A percentile compares a stretch with the other conserved stretches of the same genome.
phyloP scores from a whole-genome alignment of 2,797 vertebrate genomes.

The Podarcis siculus region DNA sequence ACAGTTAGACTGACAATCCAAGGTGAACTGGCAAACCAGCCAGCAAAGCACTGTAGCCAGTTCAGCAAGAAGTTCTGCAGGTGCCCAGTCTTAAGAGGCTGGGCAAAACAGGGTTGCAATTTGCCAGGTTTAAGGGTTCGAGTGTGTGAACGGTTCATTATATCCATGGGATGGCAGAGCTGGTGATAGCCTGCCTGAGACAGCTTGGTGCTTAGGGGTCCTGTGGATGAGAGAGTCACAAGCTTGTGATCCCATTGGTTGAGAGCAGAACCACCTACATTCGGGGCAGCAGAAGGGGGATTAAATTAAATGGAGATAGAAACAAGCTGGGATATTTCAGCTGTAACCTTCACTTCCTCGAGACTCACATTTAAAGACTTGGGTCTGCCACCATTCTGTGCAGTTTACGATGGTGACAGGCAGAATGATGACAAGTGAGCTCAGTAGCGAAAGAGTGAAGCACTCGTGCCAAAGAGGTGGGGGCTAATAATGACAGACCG shows the following conservation, averaged over 20 bases:
- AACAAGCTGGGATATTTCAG: background rate
- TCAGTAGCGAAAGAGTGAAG: background rate
- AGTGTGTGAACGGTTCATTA: background rate
- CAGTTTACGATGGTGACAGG: background rate
- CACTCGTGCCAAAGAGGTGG: background rate
- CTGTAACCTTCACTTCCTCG: background rate
- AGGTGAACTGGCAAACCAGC: background rate
- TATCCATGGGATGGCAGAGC: background rate
- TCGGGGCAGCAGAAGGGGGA: background rate
- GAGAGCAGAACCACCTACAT: background rate
- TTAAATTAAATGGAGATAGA: background rate
- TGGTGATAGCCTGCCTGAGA: background rate
- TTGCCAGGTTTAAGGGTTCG: background rate
- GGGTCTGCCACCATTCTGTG: background rate
- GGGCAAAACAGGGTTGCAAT: background rate
- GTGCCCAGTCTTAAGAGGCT: background rate
- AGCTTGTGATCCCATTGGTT: background rate
- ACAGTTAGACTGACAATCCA: background rate
- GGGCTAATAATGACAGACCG: constrained; percentile 7
- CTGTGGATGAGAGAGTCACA: background rate
- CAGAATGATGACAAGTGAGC: background rate
- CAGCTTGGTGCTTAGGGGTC: background rate
- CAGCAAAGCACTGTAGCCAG: background rate
- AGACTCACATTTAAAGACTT: background rate
- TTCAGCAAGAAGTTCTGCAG: background rate